Evolutionary conservation across 2,888 invertebrate genomes (phyloP), one percentile per base, ranked within the genome.

Genomic region (Trichacis sp.): DNA sequence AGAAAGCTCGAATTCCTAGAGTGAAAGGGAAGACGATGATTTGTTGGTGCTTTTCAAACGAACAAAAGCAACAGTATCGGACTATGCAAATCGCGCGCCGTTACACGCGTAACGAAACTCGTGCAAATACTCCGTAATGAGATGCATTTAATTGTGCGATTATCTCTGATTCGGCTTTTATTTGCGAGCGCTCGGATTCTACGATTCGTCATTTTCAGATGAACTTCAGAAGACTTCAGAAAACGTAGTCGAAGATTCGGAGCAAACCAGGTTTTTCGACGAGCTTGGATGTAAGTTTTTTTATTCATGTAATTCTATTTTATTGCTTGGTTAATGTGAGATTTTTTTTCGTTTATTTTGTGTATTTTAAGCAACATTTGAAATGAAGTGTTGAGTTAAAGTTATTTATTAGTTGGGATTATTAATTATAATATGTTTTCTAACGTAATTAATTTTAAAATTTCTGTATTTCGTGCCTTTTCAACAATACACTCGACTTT

Each of bases 221-320:
- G 45, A 29, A 17, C 9, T 51, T 19, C 33, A 29, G 43, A 53
- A 59, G 20, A 33, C 38, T 36, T 46, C 48, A 33, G 75, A 62
- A 45, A 79, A 77, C 67, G 56, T 61, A 15, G 64, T 81, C 47
- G 74, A 71, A 36, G 50, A 73, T 18, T 63, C 74, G 30, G 73
- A 73, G 18, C 68, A 78, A 53, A 72, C 75, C 67, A 76, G 82
- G 67, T 84, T 84, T 58, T 82, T 84, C 72, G 83, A 83, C 61
- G 81, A 82, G 59, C 77, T 84, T 46, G 83, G 81, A 67, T 47
- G 83, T 84, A 72, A 84, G 83, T 79, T 62, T 40, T 58, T 24
- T 24, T 24, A 5, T 8, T 24, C 8, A 5, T 24, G 4, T 24
- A n/a, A n/a, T n/a, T n/a, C n/a, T n/a, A n/a, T n/a, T n/a, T n/a